phyloP scores from a whole-genome alignment of 2,888 invertebrate species.

The Cosmorhoe ocellata region DNA sequence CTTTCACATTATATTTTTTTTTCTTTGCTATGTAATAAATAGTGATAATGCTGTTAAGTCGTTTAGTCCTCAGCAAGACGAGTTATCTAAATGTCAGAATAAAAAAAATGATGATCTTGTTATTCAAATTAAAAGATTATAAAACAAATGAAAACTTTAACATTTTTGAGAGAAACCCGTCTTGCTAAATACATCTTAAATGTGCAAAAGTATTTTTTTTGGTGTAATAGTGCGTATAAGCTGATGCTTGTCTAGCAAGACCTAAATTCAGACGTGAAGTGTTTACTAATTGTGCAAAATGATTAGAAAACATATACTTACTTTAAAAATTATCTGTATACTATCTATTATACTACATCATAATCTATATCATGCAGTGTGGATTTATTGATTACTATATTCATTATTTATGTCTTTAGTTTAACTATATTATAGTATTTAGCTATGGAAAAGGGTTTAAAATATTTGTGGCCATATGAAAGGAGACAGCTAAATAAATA shows the following conservation, averaged over 20 bases:
- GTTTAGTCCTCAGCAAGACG: not conserved
- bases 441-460: constrained; percentile 3
- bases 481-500: constrained; percentile 44
- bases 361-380: constrained; percentile 10
- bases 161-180: not conserved
- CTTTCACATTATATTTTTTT: no score
- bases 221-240: constrained; percentile 13
- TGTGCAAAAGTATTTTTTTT: not conserved
- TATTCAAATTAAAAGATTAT: no score
- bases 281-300: constrained; percentile 17
- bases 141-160: no score
- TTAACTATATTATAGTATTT: constrained; percentile 5
- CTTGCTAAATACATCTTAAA: not conserved
- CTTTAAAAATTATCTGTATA: not conserved
- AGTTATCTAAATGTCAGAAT: not conserved
- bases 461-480: constrained; percentile 20
- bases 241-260: constrained; percentile 4
- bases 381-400: constrained; percentile 2
- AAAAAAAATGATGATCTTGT: not conserved
- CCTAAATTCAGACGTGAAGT: constrained; percentile 3
- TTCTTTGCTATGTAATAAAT: no score
- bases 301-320: not conserved
- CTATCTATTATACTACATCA: no score
- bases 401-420: not conserved
- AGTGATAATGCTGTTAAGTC: constrained; percentile 8